A percentile compares a stretch with the other conserved stretches of the same genome.
phyloP scores from a whole-genome alignment of 2,797 vertebrate species.

The Enteromius unitaeniatus region DNA sequence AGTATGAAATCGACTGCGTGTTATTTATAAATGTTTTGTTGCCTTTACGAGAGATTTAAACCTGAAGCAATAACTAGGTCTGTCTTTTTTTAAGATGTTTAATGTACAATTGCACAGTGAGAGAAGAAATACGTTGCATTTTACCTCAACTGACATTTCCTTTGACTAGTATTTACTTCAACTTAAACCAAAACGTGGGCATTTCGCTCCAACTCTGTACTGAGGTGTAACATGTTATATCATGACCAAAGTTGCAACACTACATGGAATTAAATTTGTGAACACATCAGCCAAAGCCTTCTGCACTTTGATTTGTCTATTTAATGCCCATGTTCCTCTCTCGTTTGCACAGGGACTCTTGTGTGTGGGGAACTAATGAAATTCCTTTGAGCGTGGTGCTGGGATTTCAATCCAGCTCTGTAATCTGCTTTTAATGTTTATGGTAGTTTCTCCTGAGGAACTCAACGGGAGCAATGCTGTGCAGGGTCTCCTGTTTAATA shows the following conservation, averaged over 20 bases:
- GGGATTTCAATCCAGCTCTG: slow-evolving; percentile 33
- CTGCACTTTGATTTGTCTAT: slow-evolving; percentile 53
- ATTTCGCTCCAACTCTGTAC: neutral
- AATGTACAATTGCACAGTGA: slow-evolving; percentile 48
- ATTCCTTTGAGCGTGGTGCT: slow-evolving; percentile 66
- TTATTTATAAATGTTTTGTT: slow-evolving; percentile 54
- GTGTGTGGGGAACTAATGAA: slow-evolving; percentile 66
- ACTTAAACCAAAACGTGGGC: slow-evolving; percentile 42
- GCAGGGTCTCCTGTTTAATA: slow-evolving; percentile 51
- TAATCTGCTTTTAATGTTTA: slow-evolving; percentile 68
- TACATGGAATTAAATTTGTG: slow-evolving; percentile 28
- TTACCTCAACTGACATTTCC: slow-evolving; percentile 51
- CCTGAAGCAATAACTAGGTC: slow-evolving; percentile 50
- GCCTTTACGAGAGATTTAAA: slow-evolving; percentile 60
- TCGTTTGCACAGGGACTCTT: neutral
- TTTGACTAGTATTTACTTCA: slow-evolving; percentile 34
- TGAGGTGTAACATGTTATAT: slow-evolving; percentile 3
- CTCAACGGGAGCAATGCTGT: neutral
- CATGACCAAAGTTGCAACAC: slow-evolving; percentile 50
- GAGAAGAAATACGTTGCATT: slow-evolving; percentile 9
- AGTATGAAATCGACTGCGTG: slow-evolving; percentile 30
- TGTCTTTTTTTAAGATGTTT: slow-evolving; percentile 28
- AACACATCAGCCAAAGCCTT: slow-evolving; percentile 50
- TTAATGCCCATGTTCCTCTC: neutral
- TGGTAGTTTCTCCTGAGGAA: slow-evolving; percentile 20